Conservation (phyloP, 2,113 vertebrate species). For the Poicephalus gulielmi region DNA sequence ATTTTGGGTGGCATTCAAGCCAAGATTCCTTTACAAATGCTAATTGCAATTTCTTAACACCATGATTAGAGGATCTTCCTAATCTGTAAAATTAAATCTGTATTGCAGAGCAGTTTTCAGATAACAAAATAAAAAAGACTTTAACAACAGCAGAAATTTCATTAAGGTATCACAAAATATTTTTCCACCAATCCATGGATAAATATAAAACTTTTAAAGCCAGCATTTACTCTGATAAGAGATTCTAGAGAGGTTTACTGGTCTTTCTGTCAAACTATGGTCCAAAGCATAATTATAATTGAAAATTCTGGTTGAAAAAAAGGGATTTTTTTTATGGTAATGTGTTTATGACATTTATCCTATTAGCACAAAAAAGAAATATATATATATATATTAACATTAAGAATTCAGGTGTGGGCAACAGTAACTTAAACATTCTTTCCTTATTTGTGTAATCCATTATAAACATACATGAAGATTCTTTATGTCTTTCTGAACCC, state of each 20-base stretch:
- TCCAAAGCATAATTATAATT: not conserved
- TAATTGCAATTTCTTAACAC: slow-evolving; percentile 24
- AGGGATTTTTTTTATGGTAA: not conserved
- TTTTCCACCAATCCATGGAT: not conserved
- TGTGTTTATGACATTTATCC: not conserved
- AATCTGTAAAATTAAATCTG: slow-evolving; percentile 62
- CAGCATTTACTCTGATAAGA: not conserved
- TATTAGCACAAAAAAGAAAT: not conserved
- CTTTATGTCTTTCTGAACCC: not conserved
- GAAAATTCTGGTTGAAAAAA: not conserved
- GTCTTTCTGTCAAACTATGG: not conserved
- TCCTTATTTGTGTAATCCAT: not conserved
- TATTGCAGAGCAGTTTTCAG: slow-evolving; percentile 51
- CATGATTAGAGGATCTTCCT: slow-evolving; percentile 45
- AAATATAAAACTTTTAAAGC: not conserved
- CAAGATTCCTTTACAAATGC: slow-evolving; percentile 2
- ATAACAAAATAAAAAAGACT: not conserved
- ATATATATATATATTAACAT: not conserved
- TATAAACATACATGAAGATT: not conserved
- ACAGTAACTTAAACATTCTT: not conserved
- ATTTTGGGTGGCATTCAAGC: not conserved
- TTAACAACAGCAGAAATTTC: not conserved
- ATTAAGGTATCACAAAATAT: not conserved
- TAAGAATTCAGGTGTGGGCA: not conserved
- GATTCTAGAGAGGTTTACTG: not conserved